Evolutionary conservation across 2,888 invertebrate genomes (phyloP), one percentile per base, ranked within the genome.

Genomic region (Malachius bipustulatus): DNA sequence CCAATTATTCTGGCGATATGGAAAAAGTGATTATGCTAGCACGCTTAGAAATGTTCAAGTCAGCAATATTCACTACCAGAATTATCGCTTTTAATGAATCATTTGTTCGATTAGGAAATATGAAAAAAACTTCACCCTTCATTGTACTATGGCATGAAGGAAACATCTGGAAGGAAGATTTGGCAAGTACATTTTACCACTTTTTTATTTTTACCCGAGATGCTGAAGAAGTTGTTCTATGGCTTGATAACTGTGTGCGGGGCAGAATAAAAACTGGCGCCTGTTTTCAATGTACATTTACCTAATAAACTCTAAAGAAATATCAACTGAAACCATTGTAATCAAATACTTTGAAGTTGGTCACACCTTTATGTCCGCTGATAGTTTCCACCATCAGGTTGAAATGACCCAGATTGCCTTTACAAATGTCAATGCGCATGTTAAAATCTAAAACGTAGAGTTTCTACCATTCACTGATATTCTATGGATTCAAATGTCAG

Each of bases 111-210:
- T 11, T 46, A 11, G 45, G 46, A 11, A 46, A 44, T 37, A 40
- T 41, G 16, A 11, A 26, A 14, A 6, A 19, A 19, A 19, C 6
- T 8, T 8, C 6, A 19, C n/a, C 28, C 14, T 12, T 38, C 37
- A 26, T 42, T 4, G 34, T 32, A 14, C 30, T 47, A 4, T 49
- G 48, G 52, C 49, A 56, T 37, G 52, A 55, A 44, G 49, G 44
- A 9, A 47, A 48, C 26, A 37, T 51, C n/a, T 52, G 52, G 11
- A 39, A 53, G 34, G 47, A 52, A 34, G 53, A 55, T 27, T 11
- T 42, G 6, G 36, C 38, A 12, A 34, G 41, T 35, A 29, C 36
- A 8, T 39, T 40, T 33, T 26, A 41, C 24, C 30, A 30, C 14
- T 42, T 40, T 34, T 26, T 43, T n/a, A 14, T 44, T 6, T 15